Percentiles rank a stretch among this genome's conserved stretches.
Evolutionary conservation across 2,797 vertebrate genomes (phyloP).

Genomic region (Rhinoraja longicauda): DNA sequence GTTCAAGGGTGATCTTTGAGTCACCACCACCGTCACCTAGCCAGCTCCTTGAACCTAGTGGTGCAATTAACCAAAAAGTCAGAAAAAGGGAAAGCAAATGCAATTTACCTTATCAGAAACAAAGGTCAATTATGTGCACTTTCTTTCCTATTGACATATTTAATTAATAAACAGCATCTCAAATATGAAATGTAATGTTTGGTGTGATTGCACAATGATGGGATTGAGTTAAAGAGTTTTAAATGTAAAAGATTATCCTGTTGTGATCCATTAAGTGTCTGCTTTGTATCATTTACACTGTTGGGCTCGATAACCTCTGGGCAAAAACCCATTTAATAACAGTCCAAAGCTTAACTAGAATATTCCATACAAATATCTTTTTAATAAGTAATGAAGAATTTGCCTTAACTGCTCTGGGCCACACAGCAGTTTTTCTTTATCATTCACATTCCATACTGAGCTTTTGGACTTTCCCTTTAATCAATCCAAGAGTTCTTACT

Average conservation of each 20-base stretch:
- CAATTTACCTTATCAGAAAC: background rate
- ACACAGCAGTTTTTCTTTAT: background rate
- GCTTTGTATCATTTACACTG: background rate
- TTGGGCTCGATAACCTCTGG: background rate
- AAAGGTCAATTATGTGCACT: background rate
- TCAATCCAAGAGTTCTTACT: background rate
- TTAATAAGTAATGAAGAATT: constrained; percentile 34
- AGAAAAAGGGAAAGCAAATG: background rate
- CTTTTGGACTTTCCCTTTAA: background rate
- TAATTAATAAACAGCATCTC: background rate
- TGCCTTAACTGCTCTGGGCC: constrained; percentile 8
- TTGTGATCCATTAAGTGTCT: constrained; percentile 1
- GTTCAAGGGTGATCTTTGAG: background rate
- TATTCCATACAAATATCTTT: constrained; percentile 26
- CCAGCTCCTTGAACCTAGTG: background rate
- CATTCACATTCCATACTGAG: background rate
- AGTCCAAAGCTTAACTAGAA: constrained; percentile 29
- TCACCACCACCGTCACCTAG: background rate
- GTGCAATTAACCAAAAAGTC: background rate
- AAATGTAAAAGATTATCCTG: background rate
- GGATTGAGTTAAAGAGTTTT: background rate
- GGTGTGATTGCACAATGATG: background rate
- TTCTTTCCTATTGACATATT: background rate
- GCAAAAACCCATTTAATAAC: constrained; percentile 31
- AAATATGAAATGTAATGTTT: background rate